A percentile compares a stretch with the other conserved stretches of the same genome.
Conservation (phyloP, 2,888 invertebrate genomes). For the Tillus elongatus region DNA sequence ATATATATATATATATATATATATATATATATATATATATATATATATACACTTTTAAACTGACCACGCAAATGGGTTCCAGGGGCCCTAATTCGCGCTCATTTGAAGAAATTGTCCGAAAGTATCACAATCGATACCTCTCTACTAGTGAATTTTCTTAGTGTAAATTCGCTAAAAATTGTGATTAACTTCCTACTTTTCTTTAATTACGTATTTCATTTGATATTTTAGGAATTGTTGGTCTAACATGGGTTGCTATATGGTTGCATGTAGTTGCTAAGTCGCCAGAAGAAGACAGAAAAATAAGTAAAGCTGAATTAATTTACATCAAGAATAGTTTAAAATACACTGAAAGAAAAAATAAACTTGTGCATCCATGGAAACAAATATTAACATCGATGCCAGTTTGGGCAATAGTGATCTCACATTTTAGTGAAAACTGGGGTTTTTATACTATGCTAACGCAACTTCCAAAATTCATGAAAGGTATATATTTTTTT, state of each 20-base stretch:
- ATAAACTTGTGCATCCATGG: slow-evolving; percentile 66
- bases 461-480: slow-evolving; percentile 73
- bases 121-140: too few species aligned
- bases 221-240: slow-evolving; percentile 59
- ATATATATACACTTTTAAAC: too few species aligned
- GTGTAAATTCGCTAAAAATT: too few species aligned
- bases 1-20: too few species aligned
- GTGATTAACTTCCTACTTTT: too few species aligned
- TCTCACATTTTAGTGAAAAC: slow-evolving; percentile 79
- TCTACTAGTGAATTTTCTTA: too few species aligned
- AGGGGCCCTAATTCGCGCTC: too few species aligned
- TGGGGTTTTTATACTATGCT: slow-evolving; percentile 85
- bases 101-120: too few species aligned
- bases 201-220: too few species aligned
- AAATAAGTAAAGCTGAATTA: slow-evolving; percentile 62
- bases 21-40: too few species aligned
- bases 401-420: slow-evolving; percentile 75
- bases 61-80: too few species aligned
- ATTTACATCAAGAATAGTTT: slow-evolving; percentile 60
- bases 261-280: slow-evolving; percentile 67
- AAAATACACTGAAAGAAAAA: slow-evolving; percentile 43
- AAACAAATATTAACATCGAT: slow-evolving; percentile 61
- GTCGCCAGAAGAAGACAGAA: slow-evolving; percentile 64
- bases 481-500: too few species aligned
- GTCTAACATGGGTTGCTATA: slow-evolving; percentile 59